Evolutionary conservation across 2,113 vertebrate genomes (phyloP).

Genomic region (Oenanthe oenanthe): DNA sequence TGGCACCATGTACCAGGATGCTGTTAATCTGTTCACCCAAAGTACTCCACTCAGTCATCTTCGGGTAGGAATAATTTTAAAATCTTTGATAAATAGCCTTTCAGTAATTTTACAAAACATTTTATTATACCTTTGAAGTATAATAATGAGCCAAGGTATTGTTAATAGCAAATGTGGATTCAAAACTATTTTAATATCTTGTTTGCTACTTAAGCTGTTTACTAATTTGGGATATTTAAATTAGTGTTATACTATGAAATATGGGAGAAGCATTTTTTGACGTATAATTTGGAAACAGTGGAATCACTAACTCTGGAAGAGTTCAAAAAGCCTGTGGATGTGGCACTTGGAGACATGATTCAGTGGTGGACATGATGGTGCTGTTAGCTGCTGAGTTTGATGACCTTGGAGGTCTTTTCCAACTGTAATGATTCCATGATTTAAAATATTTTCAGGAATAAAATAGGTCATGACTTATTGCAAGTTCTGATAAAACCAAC

Average conservation of each 20-base stretch:
- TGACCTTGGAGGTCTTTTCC: not conserved
- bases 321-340: not conserved
- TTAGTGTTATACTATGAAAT: not conserved
- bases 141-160: not conserved
- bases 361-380: not conserved
- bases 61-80: not conserved
- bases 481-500: not conserved
- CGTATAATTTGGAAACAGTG: not conserved
- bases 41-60: not conserved
- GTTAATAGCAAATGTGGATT: not conserved
- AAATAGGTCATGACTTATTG: not conserved
- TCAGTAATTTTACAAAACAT: not conserved
- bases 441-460: not conserved
- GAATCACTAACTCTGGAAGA: not conserved
- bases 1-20: rapidly evolving
- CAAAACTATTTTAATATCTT: not conserved
- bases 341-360: not conserved
- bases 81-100: not conserved
- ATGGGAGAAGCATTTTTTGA: not conserved
- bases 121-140: not conserved
- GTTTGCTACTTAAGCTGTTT: not conserved
- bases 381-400: not conserved
- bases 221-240: not conserved
- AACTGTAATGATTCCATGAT: not conserved
- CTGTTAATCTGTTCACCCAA: not conserved